These are phyloP conservation scores for Rosalia funebris DNA, from an alignment of 2,888 invertebrate genomes.

Conservation along the genomic window DNA sequence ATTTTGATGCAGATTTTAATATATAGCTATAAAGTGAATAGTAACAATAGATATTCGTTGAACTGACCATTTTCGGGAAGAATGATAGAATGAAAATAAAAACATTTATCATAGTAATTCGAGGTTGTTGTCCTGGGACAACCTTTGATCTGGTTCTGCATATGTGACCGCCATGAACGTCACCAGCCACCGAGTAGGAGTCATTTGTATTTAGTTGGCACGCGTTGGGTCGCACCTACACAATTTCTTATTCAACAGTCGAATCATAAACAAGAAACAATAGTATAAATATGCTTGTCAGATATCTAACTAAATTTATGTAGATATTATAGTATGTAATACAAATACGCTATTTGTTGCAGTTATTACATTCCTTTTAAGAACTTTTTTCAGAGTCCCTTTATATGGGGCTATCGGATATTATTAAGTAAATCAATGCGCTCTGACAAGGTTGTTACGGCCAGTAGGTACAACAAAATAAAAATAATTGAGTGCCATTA, in stretches of 20 bases:
- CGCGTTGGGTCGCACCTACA: constrained; percentile 28
- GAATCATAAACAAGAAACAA: constrained; percentile 27
- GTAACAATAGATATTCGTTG: no score
- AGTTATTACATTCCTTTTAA: neutral
- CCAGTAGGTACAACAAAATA: no score
- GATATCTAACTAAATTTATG: neutral
- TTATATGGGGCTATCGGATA: no score
- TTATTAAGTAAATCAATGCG: no score
- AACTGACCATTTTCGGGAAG: no score
- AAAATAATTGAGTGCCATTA: no score
- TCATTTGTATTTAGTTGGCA: constrained; percentile 27
- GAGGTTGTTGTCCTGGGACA: constrained; percentile 29
- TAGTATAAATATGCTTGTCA: constrained; percentile 26
- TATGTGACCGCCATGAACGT: constrained; percentile 21
- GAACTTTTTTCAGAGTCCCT: no score
- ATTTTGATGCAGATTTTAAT: no score
- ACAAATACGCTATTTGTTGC: neutral
- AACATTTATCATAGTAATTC: constrained; percentile 14
- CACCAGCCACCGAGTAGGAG: constrained; percentile 26
- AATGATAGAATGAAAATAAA: no score
- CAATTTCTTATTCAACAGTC: constrained; percentile 21
- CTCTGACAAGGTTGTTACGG: no score
- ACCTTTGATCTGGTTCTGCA: constrained; percentile 33
- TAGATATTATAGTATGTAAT: neutral
- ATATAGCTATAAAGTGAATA: no score